phyloP scores from a whole-genome alignment of 2,113 vertebrate species.

The Argyrosomus japonicus region DNA sequence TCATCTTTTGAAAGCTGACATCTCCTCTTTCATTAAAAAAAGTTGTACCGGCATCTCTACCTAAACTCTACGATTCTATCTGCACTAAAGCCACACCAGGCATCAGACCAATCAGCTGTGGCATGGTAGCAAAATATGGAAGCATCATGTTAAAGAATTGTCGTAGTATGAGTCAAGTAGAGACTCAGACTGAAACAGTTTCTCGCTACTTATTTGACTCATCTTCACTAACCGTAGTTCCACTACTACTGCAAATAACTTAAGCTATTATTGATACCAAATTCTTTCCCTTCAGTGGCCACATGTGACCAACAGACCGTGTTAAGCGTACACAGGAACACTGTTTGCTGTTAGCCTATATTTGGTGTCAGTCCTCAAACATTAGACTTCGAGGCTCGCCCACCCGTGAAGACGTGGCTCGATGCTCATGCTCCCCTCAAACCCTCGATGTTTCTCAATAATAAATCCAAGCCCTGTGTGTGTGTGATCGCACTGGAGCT shows the following conservation, averaged over 20 bases:
- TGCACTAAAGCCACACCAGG: background rate
- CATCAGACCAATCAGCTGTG: background rate
- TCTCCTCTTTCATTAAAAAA: too few species aligned
- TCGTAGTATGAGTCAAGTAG: background rate
- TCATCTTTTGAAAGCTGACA: too few species aligned
- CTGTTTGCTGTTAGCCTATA: background rate
- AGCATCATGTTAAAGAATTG: background rate
- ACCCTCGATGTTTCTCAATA: background rate
- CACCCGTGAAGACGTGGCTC: background rate
- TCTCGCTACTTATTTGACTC: background rate
- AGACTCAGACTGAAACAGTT: background rate
- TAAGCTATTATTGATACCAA: background rate
- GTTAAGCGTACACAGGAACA: background rate
- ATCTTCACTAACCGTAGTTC: background rate
- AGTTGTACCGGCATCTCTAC: too few species aligned
- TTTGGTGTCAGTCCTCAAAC: background rate
- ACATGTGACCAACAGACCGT: background rate
- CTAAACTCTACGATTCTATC: too few species aligned
- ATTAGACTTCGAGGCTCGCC: background rate
- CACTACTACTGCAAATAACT: background rate
- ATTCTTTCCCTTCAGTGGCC: background rate
- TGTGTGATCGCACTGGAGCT: constrained; percentile 41
- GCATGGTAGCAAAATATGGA: background rate
- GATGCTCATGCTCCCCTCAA: background rate
- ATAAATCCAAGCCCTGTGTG: constrained; percentile 17